Evolutionary conservation across 2,113 vertebrate genomes (phyloP).

Genomic region (Oncorhynchus keta): DNA sequence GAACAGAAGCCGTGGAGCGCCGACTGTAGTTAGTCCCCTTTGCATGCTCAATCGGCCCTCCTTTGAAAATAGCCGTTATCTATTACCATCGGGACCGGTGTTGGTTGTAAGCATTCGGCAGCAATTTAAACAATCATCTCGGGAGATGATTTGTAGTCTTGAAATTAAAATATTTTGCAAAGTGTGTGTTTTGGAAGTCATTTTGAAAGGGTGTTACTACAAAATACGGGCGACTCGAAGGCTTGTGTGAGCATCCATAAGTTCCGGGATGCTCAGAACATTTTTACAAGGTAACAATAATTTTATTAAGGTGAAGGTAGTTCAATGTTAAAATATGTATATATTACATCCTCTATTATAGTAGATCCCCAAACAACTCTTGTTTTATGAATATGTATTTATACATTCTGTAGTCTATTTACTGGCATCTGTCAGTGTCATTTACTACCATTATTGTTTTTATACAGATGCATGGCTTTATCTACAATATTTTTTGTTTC

Average conservation of each 20-base stretch:
- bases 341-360: no score
- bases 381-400: no score
- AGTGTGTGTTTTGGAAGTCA: constrained; percentile 51
- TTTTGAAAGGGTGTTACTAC: constrained; percentile 53
- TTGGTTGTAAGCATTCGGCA: constrained; percentile 19
- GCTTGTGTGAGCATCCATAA: neutral
- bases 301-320: no score
- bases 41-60: constrained; percentile 86
- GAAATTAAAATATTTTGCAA: constrained; percentile 80
- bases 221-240: constrained; percentile 57
- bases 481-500: no score
- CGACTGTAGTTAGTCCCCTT: constrained; percentile 31
- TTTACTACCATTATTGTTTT: no score
- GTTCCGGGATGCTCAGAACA: constrained; percentile 10
- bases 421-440: no score
- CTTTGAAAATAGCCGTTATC: constrained; percentile 95
- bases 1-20: constrained; percentile 79
- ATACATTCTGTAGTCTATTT: no score
- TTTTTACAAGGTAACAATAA: no score
- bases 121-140: constrained; percentile 77
- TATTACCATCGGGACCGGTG: constrained; percentile 78
- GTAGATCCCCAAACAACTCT: no score
- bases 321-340: no score
- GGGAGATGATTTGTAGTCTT: constrained; percentile 78
- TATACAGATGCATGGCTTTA: no score